Evolutionary conservation across 1,140 invertebrate species (phyloP).

Genomic region (Heliconius congener): DNA sequence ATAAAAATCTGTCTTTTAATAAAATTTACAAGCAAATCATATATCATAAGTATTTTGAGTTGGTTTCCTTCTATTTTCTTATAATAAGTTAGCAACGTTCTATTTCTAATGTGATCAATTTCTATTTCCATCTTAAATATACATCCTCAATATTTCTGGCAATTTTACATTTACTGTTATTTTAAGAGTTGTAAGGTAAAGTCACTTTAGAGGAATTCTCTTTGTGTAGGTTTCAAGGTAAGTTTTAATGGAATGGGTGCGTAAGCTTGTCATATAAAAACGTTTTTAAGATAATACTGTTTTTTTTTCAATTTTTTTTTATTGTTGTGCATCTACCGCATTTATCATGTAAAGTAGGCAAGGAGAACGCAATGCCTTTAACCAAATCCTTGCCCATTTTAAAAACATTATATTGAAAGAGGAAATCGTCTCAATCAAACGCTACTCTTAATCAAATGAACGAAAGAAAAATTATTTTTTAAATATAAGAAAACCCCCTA

Average conservation of each 20-base stretch:
- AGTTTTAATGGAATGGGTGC: constrained; percentile 9
- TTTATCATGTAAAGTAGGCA: neutral
- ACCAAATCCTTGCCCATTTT: neutral
- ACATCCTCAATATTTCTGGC: neutral
- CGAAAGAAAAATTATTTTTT: too few relatives aligned
- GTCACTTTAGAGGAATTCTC: constrained; percentile 11
- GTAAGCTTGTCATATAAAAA: constrained; percentile 13
- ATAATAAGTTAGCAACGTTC: neutral
- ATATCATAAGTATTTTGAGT: too few relatives aligned
- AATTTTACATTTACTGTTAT: neutral
- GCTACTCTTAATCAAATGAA: too few relatives aligned
- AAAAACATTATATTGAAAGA: neutral
- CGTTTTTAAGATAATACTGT: neutral
- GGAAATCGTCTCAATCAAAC: neutral
- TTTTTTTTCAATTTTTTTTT: neutral
- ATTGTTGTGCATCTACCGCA: neutral
- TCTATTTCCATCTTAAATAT: neutral
- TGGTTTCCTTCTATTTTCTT: neutral
- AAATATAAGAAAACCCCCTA: too few relatives aligned
- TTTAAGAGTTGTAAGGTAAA: neutral
- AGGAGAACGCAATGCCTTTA: neutral
- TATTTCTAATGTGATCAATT: neutral
- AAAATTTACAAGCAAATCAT: too few relatives aligned
- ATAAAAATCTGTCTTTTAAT: too few relatives aligned
- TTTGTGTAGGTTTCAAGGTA: constrained; percentile 12